A percentile compares a stretch with the other conserved stretches of the same genome.
These are phyloP conservation scores for Xyliphius kryptos DNA, from an alignment of 2,113 vertebrate species.

Conservation along the genomic window DNA sequence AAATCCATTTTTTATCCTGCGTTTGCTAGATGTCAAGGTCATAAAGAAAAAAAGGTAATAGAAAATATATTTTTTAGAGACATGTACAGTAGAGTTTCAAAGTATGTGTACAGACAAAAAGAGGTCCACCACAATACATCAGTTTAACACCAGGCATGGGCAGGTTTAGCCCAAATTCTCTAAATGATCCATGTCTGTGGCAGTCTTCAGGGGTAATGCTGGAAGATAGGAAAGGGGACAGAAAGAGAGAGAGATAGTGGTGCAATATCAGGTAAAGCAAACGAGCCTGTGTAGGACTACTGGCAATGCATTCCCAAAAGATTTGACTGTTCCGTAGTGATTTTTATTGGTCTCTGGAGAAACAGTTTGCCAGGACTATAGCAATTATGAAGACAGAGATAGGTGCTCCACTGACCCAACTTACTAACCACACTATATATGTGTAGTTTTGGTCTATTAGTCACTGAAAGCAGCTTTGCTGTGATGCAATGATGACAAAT, in stretches of 20 bases:
- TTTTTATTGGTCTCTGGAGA: constrained; percentile 42
- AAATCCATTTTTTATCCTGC: constrained; percentile 26
- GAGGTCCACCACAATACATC: constrained; percentile 29
- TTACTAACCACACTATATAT: not conserved
- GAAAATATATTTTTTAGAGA: too few species aligned
- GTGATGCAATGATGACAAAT: not conserved
- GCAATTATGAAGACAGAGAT: constrained; percentile 35
- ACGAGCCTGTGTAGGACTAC: constrained; percentile 32
- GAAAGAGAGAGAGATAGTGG: constrained; percentile 7
- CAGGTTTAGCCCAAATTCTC: constrained; percentile 39
- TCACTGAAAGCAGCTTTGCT: not conserved
- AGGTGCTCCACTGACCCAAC: constrained; percentile 19
- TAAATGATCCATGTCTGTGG: constrained; percentile 45
- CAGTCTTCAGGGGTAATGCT: constrained; percentile 26
- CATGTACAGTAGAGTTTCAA: too few species aligned
- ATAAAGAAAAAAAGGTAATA: not conserved
- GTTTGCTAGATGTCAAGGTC: constrained; percentile 33
- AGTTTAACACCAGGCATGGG: constrained; percentile 32
- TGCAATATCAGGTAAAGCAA: constrained; percentile 29
- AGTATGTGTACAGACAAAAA: too few species aligned
- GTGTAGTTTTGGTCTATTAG: not conserved
- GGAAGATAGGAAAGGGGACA: constrained; percentile 10
- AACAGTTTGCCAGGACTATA: constrained; percentile 29
- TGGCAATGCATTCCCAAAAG: constrained; percentile 36
- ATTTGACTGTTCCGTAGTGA: constrained; percentile 33